Percentiles rank a stretch among this genome's conserved stretches.
phyloP scores from a whole-genome alignment of 1,140 invertebrate species.

The Eupeodes corollae region DNA sequence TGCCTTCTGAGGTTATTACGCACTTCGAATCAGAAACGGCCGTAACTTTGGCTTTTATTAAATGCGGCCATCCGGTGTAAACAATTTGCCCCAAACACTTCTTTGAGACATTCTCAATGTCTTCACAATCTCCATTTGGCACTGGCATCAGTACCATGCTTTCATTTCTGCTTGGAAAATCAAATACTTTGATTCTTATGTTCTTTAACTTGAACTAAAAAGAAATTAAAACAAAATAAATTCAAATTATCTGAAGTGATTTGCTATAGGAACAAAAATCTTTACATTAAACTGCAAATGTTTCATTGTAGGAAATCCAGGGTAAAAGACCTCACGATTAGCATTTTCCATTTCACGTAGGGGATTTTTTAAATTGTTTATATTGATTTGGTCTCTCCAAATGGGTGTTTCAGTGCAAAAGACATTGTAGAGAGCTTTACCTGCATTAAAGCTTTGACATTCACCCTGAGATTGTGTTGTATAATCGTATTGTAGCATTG shows the following conservation, averaged over 20 bases:
- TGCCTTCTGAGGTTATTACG: conserved; percentile 12
- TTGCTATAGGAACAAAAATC: background rate
- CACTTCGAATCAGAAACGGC: conserved; percentile 14
- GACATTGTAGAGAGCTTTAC: conserved; percentile 16
- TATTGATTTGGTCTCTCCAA: conserved; percentile 46
- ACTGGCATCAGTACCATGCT: conserved; percentile 65
- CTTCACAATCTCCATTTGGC: conserved; percentile 24
- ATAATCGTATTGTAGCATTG: conserved; percentile 71
- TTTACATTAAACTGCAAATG: conserved; percentile 66
- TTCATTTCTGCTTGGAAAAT: conserved; percentile 62
- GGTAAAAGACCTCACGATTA: conserved; percentile 59
- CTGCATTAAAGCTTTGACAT: conserved; percentile 9
- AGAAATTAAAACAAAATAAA: conserved; percentile 24
- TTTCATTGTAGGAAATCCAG: conserved; percentile 83
- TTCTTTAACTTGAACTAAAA: conserved; percentile 47
- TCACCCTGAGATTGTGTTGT: conserved; percentile 11
- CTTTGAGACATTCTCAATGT: conserved; percentile 42
- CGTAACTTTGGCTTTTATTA: conserved; percentile 54
- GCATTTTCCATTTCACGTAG: conserved; percentile 65
- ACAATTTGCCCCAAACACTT: conserved; percentile 60
- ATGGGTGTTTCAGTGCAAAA: conserved; percentile 38
- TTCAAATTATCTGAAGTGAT: conserved; percentile 7
- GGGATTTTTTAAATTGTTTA: conserved; percentile 52
- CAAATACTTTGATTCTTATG: conserved; percentile 78
- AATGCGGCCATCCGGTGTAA: conserved; percentile 80